Evolutionary conservation across 2,888 invertebrate genomes (phyloP).

Genomic region (Phortica magna): DNA sequence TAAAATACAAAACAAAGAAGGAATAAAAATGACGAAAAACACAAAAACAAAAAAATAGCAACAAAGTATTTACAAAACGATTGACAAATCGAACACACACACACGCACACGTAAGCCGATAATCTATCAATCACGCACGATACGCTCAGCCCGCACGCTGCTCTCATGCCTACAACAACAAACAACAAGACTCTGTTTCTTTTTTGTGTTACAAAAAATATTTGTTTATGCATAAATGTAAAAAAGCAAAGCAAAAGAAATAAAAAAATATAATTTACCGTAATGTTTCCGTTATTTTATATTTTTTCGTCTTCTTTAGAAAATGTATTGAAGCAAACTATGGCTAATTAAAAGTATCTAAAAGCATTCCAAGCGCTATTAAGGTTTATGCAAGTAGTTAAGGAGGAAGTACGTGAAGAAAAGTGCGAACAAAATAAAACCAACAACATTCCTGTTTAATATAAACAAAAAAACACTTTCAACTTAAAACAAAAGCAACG

Average conservation of each 20-base stretch:
- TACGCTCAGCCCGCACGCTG: neutral
- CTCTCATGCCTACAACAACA: neutral
- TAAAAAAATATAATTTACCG: neutral
- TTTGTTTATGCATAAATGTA: neutral
- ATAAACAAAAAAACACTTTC: neutral
- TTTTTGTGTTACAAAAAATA: neutral
- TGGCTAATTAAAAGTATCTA: too few species aligned
- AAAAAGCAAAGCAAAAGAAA: too few species aligned
- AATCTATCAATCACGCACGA: neutral
- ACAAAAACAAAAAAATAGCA: too few species aligned
- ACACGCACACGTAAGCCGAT: neutral
- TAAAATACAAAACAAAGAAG: too few species aligned
- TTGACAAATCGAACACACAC: neutral
- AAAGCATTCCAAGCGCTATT: neutral
- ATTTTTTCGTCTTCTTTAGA: too few species aligned
- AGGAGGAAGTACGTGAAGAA: neutral
- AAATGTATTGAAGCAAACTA: too few species aligned
- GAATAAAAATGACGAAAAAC: too few species aligned
- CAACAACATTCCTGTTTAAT: neutral
- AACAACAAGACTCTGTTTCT: neutral
- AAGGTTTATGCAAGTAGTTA: neutral
- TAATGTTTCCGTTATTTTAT: neutral
- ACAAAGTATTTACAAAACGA: too few species aligned
- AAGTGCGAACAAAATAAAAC: neutral
- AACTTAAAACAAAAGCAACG: neutral